These are phyloP conservation scores for Pseudochaenichthys georgianus DNA, from an alignment of 2,797 vertebrate species.

Conservation along the genomic window DNA sequence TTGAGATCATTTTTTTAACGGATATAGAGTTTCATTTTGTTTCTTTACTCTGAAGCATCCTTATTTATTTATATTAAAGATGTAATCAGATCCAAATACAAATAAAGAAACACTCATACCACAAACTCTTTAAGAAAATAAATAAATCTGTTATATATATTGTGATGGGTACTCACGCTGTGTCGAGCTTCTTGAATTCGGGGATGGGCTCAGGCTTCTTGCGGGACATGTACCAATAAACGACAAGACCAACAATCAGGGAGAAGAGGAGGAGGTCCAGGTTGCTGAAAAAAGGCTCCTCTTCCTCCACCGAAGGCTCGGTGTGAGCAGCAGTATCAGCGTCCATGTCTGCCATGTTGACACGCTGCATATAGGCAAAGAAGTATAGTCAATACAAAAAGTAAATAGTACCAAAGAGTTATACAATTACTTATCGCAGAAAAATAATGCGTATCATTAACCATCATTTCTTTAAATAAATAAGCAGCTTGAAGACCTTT, in stretches of 20 bases:
- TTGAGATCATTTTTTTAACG: too few species aligned
- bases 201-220: slow-evolving; percentile 93
- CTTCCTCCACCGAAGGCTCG: slow-evolving; percentile 70
- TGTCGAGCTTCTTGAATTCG: slow-evolving; percentile 90
- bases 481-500: too few species aligned
- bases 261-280: slow-evolving; percentile 92
- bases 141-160: not conserved
- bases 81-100: too few species aligned
- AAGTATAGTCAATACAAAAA: not conserved
- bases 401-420: not conserved
- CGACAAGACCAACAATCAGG: slow-evolving; percentile 87
- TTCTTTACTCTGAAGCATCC: too few species aligned
- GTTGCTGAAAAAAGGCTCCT: slow-evolving; percentile 88
- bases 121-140: not conserved
- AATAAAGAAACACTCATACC: not conserved
- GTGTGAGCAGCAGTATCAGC: slow-evolving; percentile 69
- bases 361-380: slow-evolving; percentile 15
- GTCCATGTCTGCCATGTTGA: slow-evolving; percentile 81
- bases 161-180: slow-evolving; percentile 77
- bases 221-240: slow-evolving; percentile 95
- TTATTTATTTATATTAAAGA: too few species aligned
- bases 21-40: too few species aligned
- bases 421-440: not conserved
- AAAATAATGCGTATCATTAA: not conserved
- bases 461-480: not conserved